phyloP scores from a whole-genome alignment of 1,140 invertebrate species.

The Drosophila suzukii region DNA sequence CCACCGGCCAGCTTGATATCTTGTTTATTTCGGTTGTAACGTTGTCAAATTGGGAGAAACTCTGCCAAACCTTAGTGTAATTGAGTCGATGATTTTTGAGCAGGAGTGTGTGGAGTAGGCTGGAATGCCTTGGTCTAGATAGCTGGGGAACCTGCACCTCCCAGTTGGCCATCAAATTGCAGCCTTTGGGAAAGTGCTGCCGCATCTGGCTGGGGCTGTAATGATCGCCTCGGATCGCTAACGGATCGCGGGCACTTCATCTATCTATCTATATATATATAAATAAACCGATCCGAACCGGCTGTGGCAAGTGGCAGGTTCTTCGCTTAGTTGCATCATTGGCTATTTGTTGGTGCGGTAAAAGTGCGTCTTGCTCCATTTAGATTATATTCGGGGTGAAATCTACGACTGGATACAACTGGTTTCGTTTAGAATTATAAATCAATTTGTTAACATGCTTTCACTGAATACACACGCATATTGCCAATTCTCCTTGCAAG shows the following conservation, averaged over 20 bases:
- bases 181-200: conserved; percentile 60
- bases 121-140: conserved; percentile 49
- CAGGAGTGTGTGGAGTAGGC: conserved; percentile 16
- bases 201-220: conserved; percentile 29
- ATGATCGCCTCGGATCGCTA: conserved; percentile 26
- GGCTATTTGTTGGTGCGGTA: conserved; percentile 29
- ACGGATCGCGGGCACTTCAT: conserved; percentile 33
- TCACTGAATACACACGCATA: conserved; percentile 51
- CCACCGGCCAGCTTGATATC: background rate
- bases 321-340: conserved; percentile 58
- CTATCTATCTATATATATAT: background rate
- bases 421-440: conserved; percentile 60
- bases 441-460: conserved; percentile 55
- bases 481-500: conserved; percentile 29
- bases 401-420: conserved; percentile 34
- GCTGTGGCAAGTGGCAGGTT: conserved; percentile 37
- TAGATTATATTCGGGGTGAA: conserved; percentile 53
- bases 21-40: conserved; percentile 8
- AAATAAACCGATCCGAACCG: conserved; percentile 34
- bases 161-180: conserved; percentile 47
- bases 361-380: conserved; percentile 68
- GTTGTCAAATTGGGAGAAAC: conserved; percentile 16
- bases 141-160: conserved; percentile 33
- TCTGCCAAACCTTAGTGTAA: conserved; percentile 15
- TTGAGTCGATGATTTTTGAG: conserved; percentile 14